Conservation (phyloP, 2,797 vertebrate species). For the Hydrolagus colliei region DNA sequence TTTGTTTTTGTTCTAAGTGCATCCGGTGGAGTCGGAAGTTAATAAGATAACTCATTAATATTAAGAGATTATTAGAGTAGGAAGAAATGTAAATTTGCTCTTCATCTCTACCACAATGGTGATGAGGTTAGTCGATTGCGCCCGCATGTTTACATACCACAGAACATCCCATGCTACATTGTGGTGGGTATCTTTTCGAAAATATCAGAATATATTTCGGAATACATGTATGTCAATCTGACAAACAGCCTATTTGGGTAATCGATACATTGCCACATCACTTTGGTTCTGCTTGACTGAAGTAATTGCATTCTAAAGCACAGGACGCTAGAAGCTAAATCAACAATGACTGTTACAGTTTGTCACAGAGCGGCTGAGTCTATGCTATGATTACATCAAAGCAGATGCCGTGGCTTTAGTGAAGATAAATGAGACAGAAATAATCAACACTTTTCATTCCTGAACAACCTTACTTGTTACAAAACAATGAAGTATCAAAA, state of each 20-base stretch:
- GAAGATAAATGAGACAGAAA: not conserved
- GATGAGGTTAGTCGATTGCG: not conserved
- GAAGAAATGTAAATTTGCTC: not conserved
- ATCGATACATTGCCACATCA: slow-evolving; percentile 64
- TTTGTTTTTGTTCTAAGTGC: not conserved
- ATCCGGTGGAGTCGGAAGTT: not conserved
- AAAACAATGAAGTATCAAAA: not conserved
- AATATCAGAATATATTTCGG: slow-evolving; percentile 31
- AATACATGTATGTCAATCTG: slow-evolving; percentile 46
- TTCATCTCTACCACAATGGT: not conserved
- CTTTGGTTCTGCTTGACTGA: slow-evolving; percentile 58
- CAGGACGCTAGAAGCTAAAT: not conserved
- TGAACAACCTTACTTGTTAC: not conserved
- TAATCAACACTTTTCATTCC: not conserved
- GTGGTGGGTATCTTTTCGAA: not conserved
- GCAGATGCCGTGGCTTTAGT: not conserved
- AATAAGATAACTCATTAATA: not conserved
- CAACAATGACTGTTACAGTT: slow-evolving; percentile 12
- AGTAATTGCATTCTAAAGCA: slow-evolving; percentile 49
- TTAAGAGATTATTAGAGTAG: not conserved
- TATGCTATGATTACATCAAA: not conserved
- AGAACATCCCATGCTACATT: not conserved
- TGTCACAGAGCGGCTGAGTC: not conserved
- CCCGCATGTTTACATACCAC: not conserved
- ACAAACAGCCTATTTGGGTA: slow-evolving; percentile 61